phyloP scores from a whole-genome alignment of 2,113 vertebrate species.

The Agelaius phoeniceus region DNA sequence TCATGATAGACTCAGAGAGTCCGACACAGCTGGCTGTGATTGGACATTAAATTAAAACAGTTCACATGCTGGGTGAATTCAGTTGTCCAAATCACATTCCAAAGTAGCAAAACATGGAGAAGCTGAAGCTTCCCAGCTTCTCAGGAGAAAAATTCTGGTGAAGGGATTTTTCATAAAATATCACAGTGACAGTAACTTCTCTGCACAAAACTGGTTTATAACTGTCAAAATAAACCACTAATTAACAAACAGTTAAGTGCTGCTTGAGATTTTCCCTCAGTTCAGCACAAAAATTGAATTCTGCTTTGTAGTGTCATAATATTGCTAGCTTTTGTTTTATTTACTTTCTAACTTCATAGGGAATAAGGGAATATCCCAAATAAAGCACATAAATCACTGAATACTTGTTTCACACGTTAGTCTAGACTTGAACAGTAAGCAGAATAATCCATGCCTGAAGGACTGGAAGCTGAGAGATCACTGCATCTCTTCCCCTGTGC shows the following conservation, averaged over 20 bases:
- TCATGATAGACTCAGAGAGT: no score
- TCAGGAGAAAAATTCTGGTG: no score
- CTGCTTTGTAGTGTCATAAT: neutral
- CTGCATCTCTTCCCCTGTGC: neutral
- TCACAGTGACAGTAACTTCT: no score
- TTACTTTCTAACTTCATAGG: neutral
- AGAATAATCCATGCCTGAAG: neutral
- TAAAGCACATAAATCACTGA: neutral
- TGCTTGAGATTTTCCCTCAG: neutral
- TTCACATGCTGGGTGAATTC: no score
- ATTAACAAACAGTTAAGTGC: neutral
- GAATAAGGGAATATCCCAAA: neutral
- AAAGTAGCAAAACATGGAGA: no score
- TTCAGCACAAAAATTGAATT: neutral
- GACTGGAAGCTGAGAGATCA: neutral
- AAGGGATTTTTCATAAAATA: no score
- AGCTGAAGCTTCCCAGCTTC: no score
- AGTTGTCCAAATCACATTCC: no score
- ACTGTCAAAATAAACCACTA: neutral
- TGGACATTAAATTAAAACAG: no score
- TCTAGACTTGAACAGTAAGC: neutral
- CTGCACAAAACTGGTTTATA: neutral
- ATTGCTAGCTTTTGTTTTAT: neutral
- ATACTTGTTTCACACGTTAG: neutral
- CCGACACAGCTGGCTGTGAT: no score